Percentiles rank a stretch among this genome's conserved stretches.
These are phyloP conservation scores for Tenthredo amoena DNA, from an alignment of 2,888 invertebrate genomes.

Conservation along the genomic window DNA sequence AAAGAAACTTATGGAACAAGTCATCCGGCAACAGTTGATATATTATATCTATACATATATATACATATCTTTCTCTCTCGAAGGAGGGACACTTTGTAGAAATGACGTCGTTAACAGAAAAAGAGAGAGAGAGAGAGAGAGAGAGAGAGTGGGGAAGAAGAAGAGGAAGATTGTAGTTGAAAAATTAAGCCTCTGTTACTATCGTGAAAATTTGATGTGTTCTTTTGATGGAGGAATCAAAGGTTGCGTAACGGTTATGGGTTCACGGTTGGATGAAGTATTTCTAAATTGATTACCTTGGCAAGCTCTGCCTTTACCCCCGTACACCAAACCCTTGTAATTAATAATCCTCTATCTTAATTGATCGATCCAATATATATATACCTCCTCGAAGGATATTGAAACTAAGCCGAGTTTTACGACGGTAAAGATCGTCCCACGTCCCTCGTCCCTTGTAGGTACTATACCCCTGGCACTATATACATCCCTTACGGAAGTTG, in stretches of 20 bases:
- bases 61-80: background rate
- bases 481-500: background rate
- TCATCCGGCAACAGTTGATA: background rate
- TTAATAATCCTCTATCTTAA: slow-evolving; percentile 52
- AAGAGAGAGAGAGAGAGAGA: background rate
- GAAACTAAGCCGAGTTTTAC: slow-evolving; percentile 39
- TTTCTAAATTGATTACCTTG: slow-evolving; percentile 35
- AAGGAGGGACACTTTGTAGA: background rate
- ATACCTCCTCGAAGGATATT: slow-evolving; percentile 29
- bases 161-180: background rate
- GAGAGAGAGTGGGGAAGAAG: background rate
- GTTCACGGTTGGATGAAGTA: slow-evolving; percentile 43
- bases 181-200: slow-evolving; percentile 15
- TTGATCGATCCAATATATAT: slow-evolving; percentile 26
- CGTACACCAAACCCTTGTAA: slow-evolving; percentile 21
- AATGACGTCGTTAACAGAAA: background rate
- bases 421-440: background rate
- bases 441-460: background rate
- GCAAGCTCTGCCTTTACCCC: slow-evolving; percentile 10
- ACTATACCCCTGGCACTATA: background rate
- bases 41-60: background rate
- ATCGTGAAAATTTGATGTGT: slow-evolving; percentile 25
- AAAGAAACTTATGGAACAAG: slow-evolving; percentile 1
- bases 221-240: slow-evolving; percentile 19
- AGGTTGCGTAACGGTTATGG: slow-evolving; percentile 36